These are phyloP conservation scores for Pseudomyrmex dendroicus DNA, from an alignment of 1,140 invertebrate species.

Conservation along the genomic window DNA sequence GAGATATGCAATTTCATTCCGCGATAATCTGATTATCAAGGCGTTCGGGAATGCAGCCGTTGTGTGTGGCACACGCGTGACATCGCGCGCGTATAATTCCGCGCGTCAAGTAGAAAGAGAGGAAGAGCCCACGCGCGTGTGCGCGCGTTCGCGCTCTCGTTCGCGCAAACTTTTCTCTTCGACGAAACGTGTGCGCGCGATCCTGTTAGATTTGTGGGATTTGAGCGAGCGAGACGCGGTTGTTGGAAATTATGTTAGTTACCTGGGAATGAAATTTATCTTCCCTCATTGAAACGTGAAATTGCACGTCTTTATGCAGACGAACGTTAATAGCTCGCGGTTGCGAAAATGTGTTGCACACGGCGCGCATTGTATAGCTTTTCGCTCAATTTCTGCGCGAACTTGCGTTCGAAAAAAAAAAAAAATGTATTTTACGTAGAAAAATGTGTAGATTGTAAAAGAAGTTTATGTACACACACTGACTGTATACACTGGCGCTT, in stretches of 20 bases:
- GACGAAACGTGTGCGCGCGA: too few relatives aligned
- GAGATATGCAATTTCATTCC: constrained; percentile 42
- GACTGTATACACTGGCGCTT: too few relatives aligned
- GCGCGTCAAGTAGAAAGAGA: constrained; percentile 10
- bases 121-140: background rate
- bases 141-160: too few relatives aligned
- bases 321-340: background rate
- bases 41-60: constrained; percentile 22
- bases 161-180: background rate
- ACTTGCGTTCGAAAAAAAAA: too few relatives aligned
- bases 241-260: constrained; percentile 13
- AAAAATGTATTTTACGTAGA: too few relatives aligned
- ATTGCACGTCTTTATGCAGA: background rate
- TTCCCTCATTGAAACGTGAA: too few relatives aligned
- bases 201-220: background rate
- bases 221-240: background rate
- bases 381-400: too few relatives aligned
- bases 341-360: too few relatives aligned
- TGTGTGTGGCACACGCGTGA: constrained; percentile 33
- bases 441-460: too few relatives aligned
- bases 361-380: too few relatives aligned
- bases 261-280: background rate
- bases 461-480: too few relatives aligned
- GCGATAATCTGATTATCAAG: constrained; percentile 45
- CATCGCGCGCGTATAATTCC: constrained; percentile 40